phyloP scores from a whole-genome alignment of 1,140 invertebrate genomes.

The Carposina sasakii region DNA sequence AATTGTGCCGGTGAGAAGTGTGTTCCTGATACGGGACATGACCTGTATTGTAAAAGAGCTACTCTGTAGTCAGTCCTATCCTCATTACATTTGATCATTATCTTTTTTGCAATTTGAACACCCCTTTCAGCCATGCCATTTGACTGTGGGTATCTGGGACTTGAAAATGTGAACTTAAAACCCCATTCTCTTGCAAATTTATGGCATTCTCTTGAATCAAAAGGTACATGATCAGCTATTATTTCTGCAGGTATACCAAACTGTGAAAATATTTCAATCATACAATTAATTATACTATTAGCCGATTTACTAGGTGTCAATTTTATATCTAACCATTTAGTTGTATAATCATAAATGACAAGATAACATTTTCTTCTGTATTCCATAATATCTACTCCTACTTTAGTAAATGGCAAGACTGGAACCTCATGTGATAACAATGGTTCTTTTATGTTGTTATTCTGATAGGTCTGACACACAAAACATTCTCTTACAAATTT shows the following conservation, averaged over 20 bases:
- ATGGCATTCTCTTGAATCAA: constrained; percentile 16
- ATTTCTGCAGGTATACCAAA: constrained; percentile 30
- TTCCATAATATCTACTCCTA: too few relatives aligned
- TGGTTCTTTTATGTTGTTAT: constrained; percentile 33
- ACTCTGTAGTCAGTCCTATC: constrained; percentile 17
- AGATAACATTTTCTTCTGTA: constrained; percentile 25
- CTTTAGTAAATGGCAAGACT: constrained; percentile 28
- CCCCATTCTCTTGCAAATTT: constrained; percentile 12
- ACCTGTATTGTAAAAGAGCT: constrained; percentile 18
- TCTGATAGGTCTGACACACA: constrained; percentile 33
- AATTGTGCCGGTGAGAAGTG: constrained; percentile 3
- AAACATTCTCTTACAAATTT: constrained; percentile 27
- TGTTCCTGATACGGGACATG: constrained; percentile 8
- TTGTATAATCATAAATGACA: constrained; percentile 36
- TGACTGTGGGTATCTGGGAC: constrained; percentile 16
- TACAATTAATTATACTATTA: constrained; percentile 19
- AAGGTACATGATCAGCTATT: constrained; percentile 19
- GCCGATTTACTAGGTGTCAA: constrained; percentile 25
- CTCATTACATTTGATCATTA: constrained; percentile 14
- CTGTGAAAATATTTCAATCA: constrained; percentile 30
- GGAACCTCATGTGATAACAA: constrained; percentile 31
- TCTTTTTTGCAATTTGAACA: constrained; percentile 16
- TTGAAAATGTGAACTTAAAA: constrained; percentile 17
- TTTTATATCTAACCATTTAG: constrained; percentile 39
- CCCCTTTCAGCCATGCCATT: constrained; percentile 19